phyloP scores from a whole-genome alignment of 1,140 invertebrate genomes.

The Chlorops oryzae region DNA sequence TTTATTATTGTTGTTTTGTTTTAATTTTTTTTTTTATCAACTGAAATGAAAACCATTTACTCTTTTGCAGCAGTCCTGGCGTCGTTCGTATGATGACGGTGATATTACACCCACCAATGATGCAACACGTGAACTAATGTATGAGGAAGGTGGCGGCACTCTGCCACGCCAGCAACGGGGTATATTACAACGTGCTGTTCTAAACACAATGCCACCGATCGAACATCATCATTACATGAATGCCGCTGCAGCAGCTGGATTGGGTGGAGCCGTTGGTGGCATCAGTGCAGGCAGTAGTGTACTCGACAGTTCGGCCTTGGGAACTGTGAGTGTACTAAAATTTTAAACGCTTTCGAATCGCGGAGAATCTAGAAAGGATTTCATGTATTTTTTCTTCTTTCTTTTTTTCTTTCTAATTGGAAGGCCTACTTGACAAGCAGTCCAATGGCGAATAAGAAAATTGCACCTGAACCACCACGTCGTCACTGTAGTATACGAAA shows the following conservation, averaged over 20 bases:
- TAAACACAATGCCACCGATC: constrained; percentile 41
- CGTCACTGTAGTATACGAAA: constrained; percentile 57
- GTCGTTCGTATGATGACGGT: constrained; percentile 80
- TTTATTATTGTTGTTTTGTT: no score
- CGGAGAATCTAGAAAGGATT: no score
- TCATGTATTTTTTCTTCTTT: background rate
- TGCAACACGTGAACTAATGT: constrained; percentile 51
- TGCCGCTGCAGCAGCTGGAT: constrained; percentile 35
- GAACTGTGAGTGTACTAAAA: constrained; percentile 9
- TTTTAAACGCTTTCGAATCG: no score
- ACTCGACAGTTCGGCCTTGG: constrained; percentile 11
- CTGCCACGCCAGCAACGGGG: constrained; percentile 68
- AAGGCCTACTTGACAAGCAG: constrained; percentile 49
- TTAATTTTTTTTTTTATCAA: background rate
- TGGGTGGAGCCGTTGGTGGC: constrained; percentile 19
- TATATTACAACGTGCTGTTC: constrained; percentile 39
- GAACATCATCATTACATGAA: constrained; percentile 45
- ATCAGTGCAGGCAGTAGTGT: constrained; percentile 5
- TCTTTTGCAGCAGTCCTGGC: constrained; percentile 51
- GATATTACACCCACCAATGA: constrained; percentile 85
- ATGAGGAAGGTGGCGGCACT: constrained; percentile 65
- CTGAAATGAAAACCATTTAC: background rate
- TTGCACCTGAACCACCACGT: constrained; percentile 81
- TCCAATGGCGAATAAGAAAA: constrained; percentile 62
- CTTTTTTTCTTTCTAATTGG: background rate